Percentiles rank a stretch among this genome's conserved stretches.
phyloP scores from a whole-genome alignment of 2,113 vertebrate genomes.

The Callipepla californica region DNA sequence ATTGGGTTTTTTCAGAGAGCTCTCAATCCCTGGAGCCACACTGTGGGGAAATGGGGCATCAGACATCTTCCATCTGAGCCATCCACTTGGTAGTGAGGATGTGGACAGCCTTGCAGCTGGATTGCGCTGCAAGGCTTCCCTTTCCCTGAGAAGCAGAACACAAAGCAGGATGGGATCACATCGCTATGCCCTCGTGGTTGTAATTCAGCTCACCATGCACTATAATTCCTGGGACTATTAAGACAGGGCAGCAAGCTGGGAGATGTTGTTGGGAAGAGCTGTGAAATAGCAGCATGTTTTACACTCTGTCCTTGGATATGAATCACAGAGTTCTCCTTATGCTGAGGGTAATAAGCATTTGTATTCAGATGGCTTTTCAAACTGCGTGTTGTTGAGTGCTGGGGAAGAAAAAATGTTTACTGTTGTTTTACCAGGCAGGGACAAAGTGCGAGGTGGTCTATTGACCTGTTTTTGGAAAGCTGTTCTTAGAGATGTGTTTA shows the following conservation, averaged over 20 bases:
- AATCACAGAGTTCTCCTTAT: neutral
- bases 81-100: neutral
- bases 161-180: neutral
- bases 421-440: conserved; percentile 27
- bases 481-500: neutral
- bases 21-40: fast-evolving
- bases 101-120: neutral
- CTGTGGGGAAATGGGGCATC: neutral
- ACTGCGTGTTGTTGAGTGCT: neutral
- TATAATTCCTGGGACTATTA: neutral
- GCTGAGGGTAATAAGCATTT: conserved; percentile 10
- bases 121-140: neutral
- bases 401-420: neutral
- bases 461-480: neutral
- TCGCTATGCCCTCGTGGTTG: neutral
- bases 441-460: neutral
- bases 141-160: neutral
- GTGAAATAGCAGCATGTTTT: neutral
- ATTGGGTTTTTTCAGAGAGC: fast-evolving
- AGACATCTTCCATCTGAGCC: neutral
- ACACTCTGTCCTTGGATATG: neutral
- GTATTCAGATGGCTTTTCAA: conserved; percentile 37
- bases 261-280: neutral
- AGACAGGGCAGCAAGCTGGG: neutral
- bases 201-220: neutral